Evolutionary conservation across 2,888 invertebrate genomes (phyloP).

Genomic region (Metalampra italica): DNA sequence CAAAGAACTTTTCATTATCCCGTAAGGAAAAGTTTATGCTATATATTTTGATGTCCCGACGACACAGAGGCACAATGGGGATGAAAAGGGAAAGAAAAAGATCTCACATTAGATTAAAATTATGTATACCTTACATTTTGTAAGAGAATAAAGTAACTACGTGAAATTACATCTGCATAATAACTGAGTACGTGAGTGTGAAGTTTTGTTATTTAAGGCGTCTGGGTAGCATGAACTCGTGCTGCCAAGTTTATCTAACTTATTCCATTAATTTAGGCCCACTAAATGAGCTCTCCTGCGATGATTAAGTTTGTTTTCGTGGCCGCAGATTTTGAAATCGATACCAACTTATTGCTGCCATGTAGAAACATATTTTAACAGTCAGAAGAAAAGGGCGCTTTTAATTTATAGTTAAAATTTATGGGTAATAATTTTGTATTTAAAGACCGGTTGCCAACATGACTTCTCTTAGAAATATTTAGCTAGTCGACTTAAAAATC

Average conservation of each 20-base stretch:
- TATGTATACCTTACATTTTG: slow-evolving; percentile 1
- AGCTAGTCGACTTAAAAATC: not conserved
- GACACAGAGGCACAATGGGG: slow-evolving; percentile 12
- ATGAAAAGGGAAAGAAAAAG: slow-evolving; percentile 4
- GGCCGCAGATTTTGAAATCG: slow-evolving; percentile 23
- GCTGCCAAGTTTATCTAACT: slow-evolving; percentile 34
- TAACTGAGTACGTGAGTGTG: slow-evolving; percentile 18
- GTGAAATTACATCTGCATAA: slow-evolving; percentile 17
- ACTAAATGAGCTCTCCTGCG: slow-evolving; percentile 35
- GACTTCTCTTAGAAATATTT: slow-evolving; percentile 2
- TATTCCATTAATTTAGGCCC: slow-evolving; percentile 40
- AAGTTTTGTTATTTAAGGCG: slow-evolving; percentile 18
- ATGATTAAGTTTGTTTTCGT: slow-evolving; percentile 35
- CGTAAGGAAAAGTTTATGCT: slow-evolving; percentile 20
- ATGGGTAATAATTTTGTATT: slow-evolving; percentile 8
- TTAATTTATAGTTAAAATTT: slow-evolving; percentile 10
- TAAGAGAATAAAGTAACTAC: slow-evolving; percentile 5
- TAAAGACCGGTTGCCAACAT: slow-evolving; percentile 3
- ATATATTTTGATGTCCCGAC: slow-evolving; percentile 21
- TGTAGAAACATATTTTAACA: slow-evolving; percentile 10
- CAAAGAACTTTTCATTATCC: slow-evolving; percentile 22
- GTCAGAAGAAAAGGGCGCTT: slow-evolving; percentile 8
- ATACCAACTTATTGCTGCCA: slow-evolving; percentile 17
- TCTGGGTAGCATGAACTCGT: slow-evolving; percentile 18
- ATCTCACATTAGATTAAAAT: slow-evolving; percentile 1